Percentiles rank a stretch among this genome's conserved stretches.
phyloP scores from a whole-genome alignment of 2,888 invertebrate genomes.

The Notocelia uddmanniana region DNA sequence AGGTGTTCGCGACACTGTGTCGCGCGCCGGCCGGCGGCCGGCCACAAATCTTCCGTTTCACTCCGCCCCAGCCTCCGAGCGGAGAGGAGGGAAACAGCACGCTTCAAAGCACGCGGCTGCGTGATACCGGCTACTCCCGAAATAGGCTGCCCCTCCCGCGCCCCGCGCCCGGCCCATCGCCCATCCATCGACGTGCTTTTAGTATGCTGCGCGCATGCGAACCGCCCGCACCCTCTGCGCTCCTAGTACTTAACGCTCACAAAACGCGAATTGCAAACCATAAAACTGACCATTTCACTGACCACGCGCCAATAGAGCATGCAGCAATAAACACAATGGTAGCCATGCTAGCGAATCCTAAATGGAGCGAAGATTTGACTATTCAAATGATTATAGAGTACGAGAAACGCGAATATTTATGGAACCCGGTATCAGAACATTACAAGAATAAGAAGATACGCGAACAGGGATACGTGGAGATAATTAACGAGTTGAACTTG shows the following conservation, averaged over 20 bases:
- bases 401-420: slow-evolving; percentile 81
- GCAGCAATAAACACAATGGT: slow-evolving; percentile 75
- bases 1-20: slow-evolving; percentile 20
- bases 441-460: slow-evolving; percentile 84
- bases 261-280: slow-evolving; percentile 67
- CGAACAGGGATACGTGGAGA: slow-evolving; percentile 82
- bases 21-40: slow-evolving; percentile 56
- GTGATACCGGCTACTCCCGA: slow-evolving; percentile 84
- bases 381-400: slow-evolving; percentile 84
- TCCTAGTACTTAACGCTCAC: slow-evolving; percentile 68
- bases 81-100: slow-evolving; percentile 83
- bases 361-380: slow-evolving; percentile 83
- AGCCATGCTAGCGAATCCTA: slow-evolving; percentile 81
- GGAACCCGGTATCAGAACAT: slow-evolving; percentile 82
- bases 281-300: slow-evolving; percentile 55
- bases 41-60: slow-evolving; percentile 85
- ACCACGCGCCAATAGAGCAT: slow-evolving; percentile 59
- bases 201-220: slow-evolving; percentile 86
- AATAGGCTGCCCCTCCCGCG: slow-evolving; percentile 80
- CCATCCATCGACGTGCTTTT: slow-evolving; percentile 84
- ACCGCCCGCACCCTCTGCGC: slow-evolving; percentile 84
- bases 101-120: slow-evolving; percentile 85
- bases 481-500: slow-evolving; percentile 79
- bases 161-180: slow-evolving; percentile 62
- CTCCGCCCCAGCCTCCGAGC: slow-evolving; percentile 81